Conservation (phyloP, 2,888 invertebrate genomes). For the Ichneumoninae sp. region DNA sequence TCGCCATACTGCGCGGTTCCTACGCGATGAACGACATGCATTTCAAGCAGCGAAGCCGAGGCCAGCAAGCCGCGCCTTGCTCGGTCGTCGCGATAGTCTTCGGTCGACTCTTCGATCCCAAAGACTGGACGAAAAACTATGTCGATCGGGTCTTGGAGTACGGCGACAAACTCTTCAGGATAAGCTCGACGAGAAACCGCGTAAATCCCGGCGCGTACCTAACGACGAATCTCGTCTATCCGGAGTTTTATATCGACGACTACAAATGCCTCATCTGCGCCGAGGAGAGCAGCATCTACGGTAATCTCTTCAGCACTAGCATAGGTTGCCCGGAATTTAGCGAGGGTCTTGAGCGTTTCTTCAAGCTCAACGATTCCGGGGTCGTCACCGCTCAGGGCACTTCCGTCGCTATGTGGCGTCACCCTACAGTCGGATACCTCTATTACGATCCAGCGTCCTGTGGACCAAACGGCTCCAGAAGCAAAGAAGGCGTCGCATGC, state of each 20-base stretch:
- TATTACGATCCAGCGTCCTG: conserved; percentile 87
- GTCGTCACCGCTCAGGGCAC: conserved; percentile 86
- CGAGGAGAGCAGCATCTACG: conserved; percentile 73
- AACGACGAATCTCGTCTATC: conserved; percentile 72
- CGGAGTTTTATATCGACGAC: conserved; percentile 78
- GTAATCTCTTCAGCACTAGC: conserved; percentile 76
- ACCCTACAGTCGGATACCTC: conserved; percentile 84
- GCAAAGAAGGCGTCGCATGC: conserved; percentile 73
- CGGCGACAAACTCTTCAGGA: conserved; percentile 77
- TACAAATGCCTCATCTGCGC: conserved; percentile 76
- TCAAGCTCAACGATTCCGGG: conserved; percentile 83
- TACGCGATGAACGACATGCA: conserved; percentile 74
- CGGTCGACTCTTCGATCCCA: conserved; percentile 75
- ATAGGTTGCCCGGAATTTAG: conserved; percentile 75
- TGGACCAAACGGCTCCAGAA: conserved; percentile 85
- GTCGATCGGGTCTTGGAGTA: conserved; percentile 75
- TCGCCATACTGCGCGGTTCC: conserved; percentile 76
- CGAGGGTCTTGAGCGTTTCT: conserved; percentile 83
- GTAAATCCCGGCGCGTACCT: conserved; percentile 72
- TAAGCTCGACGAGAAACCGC: conserved; percentile 71
- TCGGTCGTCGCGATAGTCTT: conserved; percentile 76
- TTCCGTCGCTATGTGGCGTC: conserved; percentile 86
- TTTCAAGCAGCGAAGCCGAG: conserved; percentile 77
- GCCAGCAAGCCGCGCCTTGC: conserved; percentile 75
- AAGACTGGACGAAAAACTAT: conserved; percentile 74